A percentile compares a stretch with the other conserved stretches of the same genome.
These are phyloP conservation scores for Noturus placidus DNA, from an alignment of 2,113 vertebrate genomes.

Conservation along the genomic window DNA sequence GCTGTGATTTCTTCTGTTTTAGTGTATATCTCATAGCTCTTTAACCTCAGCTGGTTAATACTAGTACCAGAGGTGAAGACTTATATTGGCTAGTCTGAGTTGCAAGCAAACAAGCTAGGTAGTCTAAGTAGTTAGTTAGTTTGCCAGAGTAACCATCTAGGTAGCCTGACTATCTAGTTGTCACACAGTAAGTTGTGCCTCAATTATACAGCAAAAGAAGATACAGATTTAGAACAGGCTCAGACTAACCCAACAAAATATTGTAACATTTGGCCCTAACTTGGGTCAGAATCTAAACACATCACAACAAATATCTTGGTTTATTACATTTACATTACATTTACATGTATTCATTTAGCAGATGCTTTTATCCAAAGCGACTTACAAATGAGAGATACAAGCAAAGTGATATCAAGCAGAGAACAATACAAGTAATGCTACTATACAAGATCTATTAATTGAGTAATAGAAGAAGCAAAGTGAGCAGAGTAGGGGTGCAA, in stretches of 20 bases:
- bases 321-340: no score
- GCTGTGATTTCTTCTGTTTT: no score
- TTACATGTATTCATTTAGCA: no score
- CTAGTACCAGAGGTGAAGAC: not conserved
- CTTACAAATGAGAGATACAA: no score
- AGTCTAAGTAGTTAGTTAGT: not conserved
- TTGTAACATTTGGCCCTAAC: not conserved
- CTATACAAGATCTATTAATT: no score
- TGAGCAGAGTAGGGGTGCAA: no score
- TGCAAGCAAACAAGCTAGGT: not conserved
- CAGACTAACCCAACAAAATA: constrained; percentile 2
- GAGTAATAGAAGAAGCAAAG: no score
- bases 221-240: not conserved
- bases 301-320: not conserved
- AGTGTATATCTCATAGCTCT: no score
- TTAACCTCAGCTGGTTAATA: not conserved
- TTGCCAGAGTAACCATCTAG: not conserved
- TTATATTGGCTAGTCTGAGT: not conserved
- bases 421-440: no score
- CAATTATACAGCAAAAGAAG: not conserved
- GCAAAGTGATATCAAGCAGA: no score
- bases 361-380: no score
- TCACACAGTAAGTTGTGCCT: not conserved
- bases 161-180: not conserved
- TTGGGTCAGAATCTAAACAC: not conserved